Percentiles rank a stretch among this genome's conserved stretches.
These are phyloP conservation scores for Drosophila burlai DNA, from an alignment of 1,140 invertebrate genomes.

Conservation along the genomic window DNA sequence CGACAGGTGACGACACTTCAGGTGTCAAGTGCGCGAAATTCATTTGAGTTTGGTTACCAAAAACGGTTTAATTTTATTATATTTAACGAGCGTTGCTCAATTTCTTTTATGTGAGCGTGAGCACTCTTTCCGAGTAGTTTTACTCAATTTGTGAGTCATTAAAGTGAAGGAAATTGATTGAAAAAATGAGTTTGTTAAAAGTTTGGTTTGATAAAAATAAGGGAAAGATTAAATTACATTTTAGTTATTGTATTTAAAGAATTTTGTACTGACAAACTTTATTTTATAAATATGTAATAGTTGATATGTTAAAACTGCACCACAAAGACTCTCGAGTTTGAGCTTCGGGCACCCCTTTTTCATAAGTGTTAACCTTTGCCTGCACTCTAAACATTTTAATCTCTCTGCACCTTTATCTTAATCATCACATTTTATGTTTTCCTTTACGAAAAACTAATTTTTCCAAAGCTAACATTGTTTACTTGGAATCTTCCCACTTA, in stretches of 20 bases:
- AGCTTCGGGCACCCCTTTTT: not conserved
- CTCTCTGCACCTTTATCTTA: not conserved
- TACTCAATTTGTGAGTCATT: slow-evolving; percentile 1
- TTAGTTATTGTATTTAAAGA: not conserved
- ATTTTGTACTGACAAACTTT: not conserved
- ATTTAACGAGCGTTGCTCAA: slow-evolving; percentile 29
- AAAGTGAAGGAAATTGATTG: not conserved
- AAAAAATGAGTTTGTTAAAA: not conserved
- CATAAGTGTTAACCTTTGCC: not conserved
- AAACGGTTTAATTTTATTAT: slow-evolving; percentile 29
- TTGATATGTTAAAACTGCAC: not conserved
- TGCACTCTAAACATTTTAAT: not conserved
- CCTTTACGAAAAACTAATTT: not conserved
- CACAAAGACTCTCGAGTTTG: not conserved
- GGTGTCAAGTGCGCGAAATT: slow-evolving; percentile 67
- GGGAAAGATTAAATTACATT: not conserved
- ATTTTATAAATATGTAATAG: not conserved
- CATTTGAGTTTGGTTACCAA: slow-evolving; percentile 24
- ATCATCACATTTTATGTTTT: not conserved
- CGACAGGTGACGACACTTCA: slow-evolving; percentile 50
- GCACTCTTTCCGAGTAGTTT: not conserved
- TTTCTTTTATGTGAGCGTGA: slow-evolving; percentile 1
- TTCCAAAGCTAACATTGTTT: not conserved
- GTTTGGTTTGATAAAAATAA: not conserved
- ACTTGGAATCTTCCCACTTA: slow-evolving; percentile 1